These are phyloP conservation scores for Poecile atricapillus DNA, from an alignment of 2,113 vertebrate genomes.

Conservation along the genomic window DNA sequence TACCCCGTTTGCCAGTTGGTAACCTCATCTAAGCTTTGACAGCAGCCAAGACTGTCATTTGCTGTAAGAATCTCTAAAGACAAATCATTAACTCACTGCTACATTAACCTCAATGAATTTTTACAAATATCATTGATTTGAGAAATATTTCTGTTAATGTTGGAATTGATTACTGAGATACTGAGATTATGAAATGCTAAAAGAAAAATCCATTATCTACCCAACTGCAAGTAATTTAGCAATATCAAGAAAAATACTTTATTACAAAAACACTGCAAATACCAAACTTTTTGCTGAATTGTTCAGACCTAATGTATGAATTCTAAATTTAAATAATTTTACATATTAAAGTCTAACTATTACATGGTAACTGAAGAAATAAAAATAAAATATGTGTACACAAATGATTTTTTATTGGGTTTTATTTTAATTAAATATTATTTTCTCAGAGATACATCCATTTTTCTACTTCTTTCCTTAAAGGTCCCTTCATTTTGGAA, in stretches of 20 bases:
- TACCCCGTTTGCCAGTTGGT: slow-evolving; percentile 91
- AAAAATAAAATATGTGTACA: background rate
- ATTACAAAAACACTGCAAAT: background rate
- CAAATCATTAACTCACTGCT: background rate
- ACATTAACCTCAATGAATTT: background rate
- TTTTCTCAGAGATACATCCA: background rate
- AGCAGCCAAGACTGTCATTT: background rate
- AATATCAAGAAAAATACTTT: background rate
- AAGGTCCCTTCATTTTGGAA: background rate
- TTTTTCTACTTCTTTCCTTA: background rate
- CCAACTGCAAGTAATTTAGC: background rate
- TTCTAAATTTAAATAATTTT: background rate
- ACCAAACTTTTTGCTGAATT: background rate
- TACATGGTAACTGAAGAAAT: background rate
- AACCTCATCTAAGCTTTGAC: slow-evolving; percentile 79
- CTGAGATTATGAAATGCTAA: background rate
- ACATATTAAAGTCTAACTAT: background rate
- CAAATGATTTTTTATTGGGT: background rate
- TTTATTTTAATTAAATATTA: background rate
- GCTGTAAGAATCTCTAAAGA: background rate
- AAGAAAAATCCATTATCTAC: background rate
- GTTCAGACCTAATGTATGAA: background rate
- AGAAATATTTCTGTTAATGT: background rate
- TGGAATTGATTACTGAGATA: background rate
- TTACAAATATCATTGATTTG: background rate